Evolutionary conservation across 2,888 invertebrate genomes (phyloP).

Genomic region (Periphyllus acericola): DNA sequence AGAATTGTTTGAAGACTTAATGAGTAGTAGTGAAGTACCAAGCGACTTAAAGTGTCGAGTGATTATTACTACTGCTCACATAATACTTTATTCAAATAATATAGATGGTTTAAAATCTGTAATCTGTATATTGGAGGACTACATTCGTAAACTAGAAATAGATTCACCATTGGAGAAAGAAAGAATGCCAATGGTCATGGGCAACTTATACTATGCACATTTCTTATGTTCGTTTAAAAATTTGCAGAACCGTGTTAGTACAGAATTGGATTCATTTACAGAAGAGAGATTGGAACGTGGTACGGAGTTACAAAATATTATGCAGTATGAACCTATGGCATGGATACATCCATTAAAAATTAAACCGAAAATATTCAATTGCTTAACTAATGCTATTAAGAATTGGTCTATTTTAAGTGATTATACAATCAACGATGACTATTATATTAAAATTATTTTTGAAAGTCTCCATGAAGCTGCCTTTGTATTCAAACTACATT

Average conservation of each 20-base stretch:
- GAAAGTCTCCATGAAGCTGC: slow-evolving; percentile 47
- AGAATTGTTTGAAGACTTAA: slow-evolving; percentile 50
- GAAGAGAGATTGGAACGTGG: slow-evolving; percentile 50
- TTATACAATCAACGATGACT: slow-evolving; percentile 31
- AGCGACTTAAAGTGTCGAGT: slow-evolving; percentile 40
- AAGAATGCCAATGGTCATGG: slow-evolving; percentile 36
- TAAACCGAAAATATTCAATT: slow-evolving; percentile 45
- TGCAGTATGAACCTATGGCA: slow-evolving; percentile 48
- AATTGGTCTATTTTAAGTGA: slow-evolving; percentile 45
- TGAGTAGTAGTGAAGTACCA: slow-evolving; percentile 23
- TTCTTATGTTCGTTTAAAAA: slow-evolving; percentile 52
- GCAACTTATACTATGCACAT: slow-evolving; percentile 50
- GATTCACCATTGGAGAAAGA: slow-evolving; percentile 19
- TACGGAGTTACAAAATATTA: slow-evolving; percentile 44
- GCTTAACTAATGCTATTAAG: slow-evolving; percentile 22
- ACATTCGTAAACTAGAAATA: slow-evolving; percentile 35
- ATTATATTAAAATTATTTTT: slow-evolving; percentile 44
- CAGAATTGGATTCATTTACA: slow-evolving; percentile 49
- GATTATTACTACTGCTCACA: slow-evolving; percentile 42
- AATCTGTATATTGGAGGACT: slow-evolving; percentile 33
- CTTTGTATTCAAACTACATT: slow-evolving; percentile 47
- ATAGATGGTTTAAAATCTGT: slow-evolving; percentile 39
- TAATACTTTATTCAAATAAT: slow-evolving; percentile 53
- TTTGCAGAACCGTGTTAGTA: slow-evolving; percentile 42
- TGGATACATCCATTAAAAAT: slow-evolving; percentile 57